A percentile compares a stretch with the other conserved stretches of the same genome.
These are phyloP conservation scores for Laticauda laticaudata DNA, from an alignment of 2,113 vertebrate genomes.

Conservation along the genomic window DNA sequence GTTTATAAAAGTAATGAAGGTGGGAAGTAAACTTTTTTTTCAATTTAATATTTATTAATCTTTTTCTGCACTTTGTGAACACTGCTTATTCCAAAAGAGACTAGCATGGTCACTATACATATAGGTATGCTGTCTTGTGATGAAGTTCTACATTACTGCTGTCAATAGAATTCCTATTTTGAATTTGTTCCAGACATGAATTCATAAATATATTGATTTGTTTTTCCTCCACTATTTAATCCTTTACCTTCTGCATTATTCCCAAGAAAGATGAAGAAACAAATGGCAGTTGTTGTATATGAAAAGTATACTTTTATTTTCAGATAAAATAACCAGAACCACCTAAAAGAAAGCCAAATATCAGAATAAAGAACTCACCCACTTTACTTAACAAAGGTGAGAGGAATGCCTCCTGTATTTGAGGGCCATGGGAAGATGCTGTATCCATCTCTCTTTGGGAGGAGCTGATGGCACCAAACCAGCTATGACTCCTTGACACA, in stretches of 20 bases:
- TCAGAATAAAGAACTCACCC: conserved; percentile 55
- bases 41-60: not conserved
- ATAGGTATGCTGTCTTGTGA: not conserved
- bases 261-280: not conserved
- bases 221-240: not conserved
- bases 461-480: conserved; percentile 80
- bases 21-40: not conserved
- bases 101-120: not conserved
- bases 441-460: conserved; percentile 83
- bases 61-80: not conserved
- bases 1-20: not conserved
- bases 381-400: conserved; percentile 95
- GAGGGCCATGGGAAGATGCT: conserved; percentile 82
- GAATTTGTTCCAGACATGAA: not conserved
- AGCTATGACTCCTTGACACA: conserved; percentile 77
- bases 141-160: not conserved
- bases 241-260: not conserved
- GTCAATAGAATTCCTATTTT: not conserved
- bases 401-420: conserved; percentile 91
- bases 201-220: not conserved
- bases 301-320: not conserved
- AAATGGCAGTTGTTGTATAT: not conserved
- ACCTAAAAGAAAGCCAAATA: not conserved
- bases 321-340: not conserved
- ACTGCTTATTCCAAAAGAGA: not conserved